phyloP scores from a whole-genome alignment of 2,888 invertebrate genomes.

The Chorisops tibialis region DNA sequence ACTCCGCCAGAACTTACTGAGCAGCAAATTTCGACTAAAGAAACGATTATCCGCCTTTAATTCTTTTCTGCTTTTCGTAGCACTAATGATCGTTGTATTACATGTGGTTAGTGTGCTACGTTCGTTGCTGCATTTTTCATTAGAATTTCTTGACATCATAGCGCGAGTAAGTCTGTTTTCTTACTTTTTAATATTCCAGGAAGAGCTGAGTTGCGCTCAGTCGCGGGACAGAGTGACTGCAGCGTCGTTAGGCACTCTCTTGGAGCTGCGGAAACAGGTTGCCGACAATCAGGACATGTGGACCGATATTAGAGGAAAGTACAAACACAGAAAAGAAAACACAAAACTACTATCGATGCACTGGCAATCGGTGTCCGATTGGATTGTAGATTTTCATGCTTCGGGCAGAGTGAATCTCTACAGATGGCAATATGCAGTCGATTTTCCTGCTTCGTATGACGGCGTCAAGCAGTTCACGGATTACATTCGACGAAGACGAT shows the following conservation, averaged over 20 bases:
- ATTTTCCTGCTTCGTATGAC: too few species aligned
- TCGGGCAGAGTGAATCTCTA: conserved; percentile 86
- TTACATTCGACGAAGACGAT: too few species aligned
- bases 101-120: background rate
- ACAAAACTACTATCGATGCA: conserved; percentile 80
- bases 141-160: conserved; percentile 28
- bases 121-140: conserved; percentile 1
- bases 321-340: conserved; percentile 79
- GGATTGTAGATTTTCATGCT: too few species aligned
- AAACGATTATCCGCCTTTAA: conserved; percentile 1
- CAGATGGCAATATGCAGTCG: conserved; percentile 95
- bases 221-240: background rate
- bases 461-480: too few species aligned
- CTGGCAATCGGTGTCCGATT: conserved; percentile 88
- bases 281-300: too few species aligned
- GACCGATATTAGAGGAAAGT: conserved; percentile 83
- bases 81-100: background rate
- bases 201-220: conserved; percentile 25
- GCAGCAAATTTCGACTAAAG: conserved; percentile 18
- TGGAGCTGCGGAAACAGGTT: too few species aligned
- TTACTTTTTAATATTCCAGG: conserved; percentile 22
- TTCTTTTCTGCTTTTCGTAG: background rate
- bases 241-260: background rate
- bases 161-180: background rate
- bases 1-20: conserved; percentile 23